These are phyloP conservation scores for Dinothrombium tinctorium DNA, from an alignment of 1,140 invertebrate genomes.

Conservation along the genomic window DNA sequence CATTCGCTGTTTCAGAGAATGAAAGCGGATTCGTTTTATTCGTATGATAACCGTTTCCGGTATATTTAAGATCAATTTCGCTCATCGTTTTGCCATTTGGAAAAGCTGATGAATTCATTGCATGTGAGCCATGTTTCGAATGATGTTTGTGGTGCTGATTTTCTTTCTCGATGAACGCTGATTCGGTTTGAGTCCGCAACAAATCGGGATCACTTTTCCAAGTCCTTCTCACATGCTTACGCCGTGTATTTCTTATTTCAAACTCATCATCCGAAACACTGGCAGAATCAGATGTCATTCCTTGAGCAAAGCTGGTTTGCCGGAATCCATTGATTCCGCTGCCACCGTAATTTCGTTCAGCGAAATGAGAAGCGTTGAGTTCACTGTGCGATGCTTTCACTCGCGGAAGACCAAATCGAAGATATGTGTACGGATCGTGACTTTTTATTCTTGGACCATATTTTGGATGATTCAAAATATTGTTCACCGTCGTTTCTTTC, in stretches of 20 bases:
- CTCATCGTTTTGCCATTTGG: slow-evolving; percentile 1
- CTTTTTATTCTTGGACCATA: slow-evolving; percentile 27
- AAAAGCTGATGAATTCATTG: neutral
- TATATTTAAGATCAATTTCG: slow-evolving; percentile 3
- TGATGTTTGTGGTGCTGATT: neutral
- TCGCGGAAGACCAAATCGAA: slow-evolving; percentile 71
- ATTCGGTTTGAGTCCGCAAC: neutral
- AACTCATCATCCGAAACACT: neutral
- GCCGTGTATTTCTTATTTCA: neutral
- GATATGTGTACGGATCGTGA: slow-evolving; percentile 69
- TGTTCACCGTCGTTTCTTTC: slow-evolving; percentile 71
- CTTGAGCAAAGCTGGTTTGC: neutral
- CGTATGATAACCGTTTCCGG: neutral
- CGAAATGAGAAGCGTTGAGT: slow-evolving; percentile 16
- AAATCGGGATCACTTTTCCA: slow-evolving; percentile 9
- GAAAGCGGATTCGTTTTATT: neutral
- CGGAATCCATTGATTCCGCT: neutral
- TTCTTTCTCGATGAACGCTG: neutral
- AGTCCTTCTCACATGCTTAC: neutral
- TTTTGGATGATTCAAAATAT: slow-evolving; percentile 56
- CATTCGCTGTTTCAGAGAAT: neutral
- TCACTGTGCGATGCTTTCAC: slow-evolving; percentile 24
- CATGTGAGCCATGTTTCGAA: neutral
- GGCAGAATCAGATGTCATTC: neutral
- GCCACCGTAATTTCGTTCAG: neutral